Base-by-base conservation (phyloP, 2,113 vertebrate species). In the Prunella himalayana region DNA sequence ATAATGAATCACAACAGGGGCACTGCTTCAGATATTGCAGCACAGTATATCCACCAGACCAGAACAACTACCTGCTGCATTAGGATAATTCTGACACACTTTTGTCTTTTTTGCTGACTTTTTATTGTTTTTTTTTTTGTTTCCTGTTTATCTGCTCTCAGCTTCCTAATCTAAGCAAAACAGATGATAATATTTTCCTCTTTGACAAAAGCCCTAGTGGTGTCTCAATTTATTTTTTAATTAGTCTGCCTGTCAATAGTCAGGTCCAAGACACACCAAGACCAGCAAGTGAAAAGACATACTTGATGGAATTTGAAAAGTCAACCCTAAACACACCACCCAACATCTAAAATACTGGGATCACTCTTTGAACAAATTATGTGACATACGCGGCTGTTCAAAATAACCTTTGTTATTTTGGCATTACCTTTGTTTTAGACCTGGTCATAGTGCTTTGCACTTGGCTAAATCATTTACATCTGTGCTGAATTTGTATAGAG, bases 31-130 rank as follows among this genome's bases (percentile, higher is more conserved):
- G 56, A 82, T 77, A 66, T 28, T 79, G 68, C 31, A 91, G 54
- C 57, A 77, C 53, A 51, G 83, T 41, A 15, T 69, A 92, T 66
- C 73, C 73, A 94, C 66, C 80, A 92, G 86, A 88, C 66, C 53
- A 96, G 83, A 92, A 94, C 80, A 95, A 56, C 86, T 94, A 90
- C 88, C 90, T 95, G 89, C 92, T 93, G 70, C 51, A 84, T 77
- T 87, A 92, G 61, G 53, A 77, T 86, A 91, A 96, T 81, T 90
- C 54, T 87, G 68, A 91, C 42, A 66, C 0, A 28, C 28, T 91
- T 68, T 61, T 70, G 37, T 54, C 49, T 86, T 82, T 72, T 95
- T 83, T 61, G 37, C 70, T 59, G 22, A 6, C 24, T 72, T 90
- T 76, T 77, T 95, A n/a, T 95, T 37, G 6, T 6, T 13, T 65